Evolutionary conservation across 2,888 invertebrate species (phyloP), one percentile per base, ranked within the genome.

Genomic region (Stratiomys singularior): DNA sequence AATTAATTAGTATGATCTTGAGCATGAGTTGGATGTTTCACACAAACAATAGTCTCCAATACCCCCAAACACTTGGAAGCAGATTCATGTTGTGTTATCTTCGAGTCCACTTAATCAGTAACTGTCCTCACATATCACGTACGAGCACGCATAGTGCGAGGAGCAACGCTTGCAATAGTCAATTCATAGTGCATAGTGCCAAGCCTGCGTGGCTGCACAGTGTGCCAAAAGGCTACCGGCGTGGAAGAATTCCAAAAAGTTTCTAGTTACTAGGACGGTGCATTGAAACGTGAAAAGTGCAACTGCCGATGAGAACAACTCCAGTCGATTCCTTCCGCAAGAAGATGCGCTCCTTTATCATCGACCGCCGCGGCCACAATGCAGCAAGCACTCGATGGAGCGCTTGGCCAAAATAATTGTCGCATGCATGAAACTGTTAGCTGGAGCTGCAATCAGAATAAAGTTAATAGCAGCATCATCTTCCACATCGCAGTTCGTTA

Each of bases 211-310:
- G 44, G 23, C 18, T n/a, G 37, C 37, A 11, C 21, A 37, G 37
- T 5, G 67, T 44, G 67, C 67, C 67, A 67, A 67, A 67, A 67
- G 67, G 11, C 67, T 46, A 44, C 23, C 67, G 67, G 46, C 46
- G 67, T 67, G 67, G 67, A 67, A 67, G 23, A 44, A 23, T 60
- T 60, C 25, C 7, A 25, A 25, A 60, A 60, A 60, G 60, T 60
- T 11, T 7, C 9, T 15, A 52, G 7, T n/a, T 60, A 60, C 23
- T 60, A 11, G 23, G 23, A 60, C 25, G 23, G 60, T 60, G 60
- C 60, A 60, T 11, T 60, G 25, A 60, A 25, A 7, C 60, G 60
- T 23, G 60, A 60, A 60, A 21, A 60, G 21, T 60, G 60, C 60
- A 60, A 60, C 18, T 60, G 4, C 25, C 21, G 23, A 60, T 9